phyloP scores from a whole-genome alignment of 2,888 invertebrate genomes.

The Therioaphis trifolii region DNA sequence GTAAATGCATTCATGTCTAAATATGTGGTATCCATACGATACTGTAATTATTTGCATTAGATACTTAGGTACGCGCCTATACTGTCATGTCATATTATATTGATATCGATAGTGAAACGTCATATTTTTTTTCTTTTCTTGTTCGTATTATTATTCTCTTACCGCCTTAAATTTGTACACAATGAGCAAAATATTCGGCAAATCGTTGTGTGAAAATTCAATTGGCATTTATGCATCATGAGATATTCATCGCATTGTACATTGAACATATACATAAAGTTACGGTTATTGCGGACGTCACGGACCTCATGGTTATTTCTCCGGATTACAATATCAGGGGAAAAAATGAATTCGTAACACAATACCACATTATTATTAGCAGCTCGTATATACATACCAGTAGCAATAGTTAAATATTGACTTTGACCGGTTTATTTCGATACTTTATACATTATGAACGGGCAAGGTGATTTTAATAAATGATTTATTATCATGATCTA shows the following conservation, averaged over 20 bases:
- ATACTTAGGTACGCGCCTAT: no score
- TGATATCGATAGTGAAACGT: no score
- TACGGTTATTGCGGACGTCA: conserved; percentile 25
- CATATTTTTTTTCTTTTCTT: no score
- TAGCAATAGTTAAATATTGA: neutral
- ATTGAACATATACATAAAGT: neutral
- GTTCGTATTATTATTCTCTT: no score
- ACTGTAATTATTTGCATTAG: no score
- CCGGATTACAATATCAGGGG: neutral
- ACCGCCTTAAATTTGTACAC: neutral
- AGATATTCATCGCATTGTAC: neutral
- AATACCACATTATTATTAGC: neutral
- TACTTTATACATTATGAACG: no score
- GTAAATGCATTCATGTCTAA: no score
- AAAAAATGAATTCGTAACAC: neutral
- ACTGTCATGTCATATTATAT: no score
- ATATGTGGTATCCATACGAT: no score
- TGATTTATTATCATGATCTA: no score
- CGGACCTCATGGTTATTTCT: conserved; percentile 5
- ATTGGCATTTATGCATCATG: neutral
- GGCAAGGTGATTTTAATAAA: no score
- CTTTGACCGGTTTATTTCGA: neutral
- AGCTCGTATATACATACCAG: neutral
- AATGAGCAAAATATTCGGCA: neutral
- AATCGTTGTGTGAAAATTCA: conserved; percentile 16